A percentile compares a stretch with the other conserved stretches of the same genome.
These are phyloP conservation scores for Meles meles DNA, from an alignment of 2,113 vertebrate genomes.

Conservation along the genomic window DNA sequence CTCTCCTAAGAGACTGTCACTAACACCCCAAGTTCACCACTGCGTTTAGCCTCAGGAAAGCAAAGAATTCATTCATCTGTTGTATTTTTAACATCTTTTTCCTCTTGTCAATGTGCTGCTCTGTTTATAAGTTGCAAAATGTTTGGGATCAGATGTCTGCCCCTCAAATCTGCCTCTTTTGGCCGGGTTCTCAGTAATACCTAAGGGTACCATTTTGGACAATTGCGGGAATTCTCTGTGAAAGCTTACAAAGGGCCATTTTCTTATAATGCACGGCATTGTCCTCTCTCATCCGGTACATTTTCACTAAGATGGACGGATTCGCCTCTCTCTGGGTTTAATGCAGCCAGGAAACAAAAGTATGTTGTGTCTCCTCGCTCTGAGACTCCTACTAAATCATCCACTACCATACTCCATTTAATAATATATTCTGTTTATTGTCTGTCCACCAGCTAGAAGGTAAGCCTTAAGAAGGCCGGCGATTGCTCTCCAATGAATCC, in stretches of 20 bases:
- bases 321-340: background rate
- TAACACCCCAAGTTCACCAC: background rate
- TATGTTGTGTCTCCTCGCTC: background rate
- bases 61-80: background rate
- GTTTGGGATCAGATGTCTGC: constrained; percentile 61
- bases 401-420: background rate
- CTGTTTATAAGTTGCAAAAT: constrained; percentile 68
- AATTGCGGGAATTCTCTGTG: constrained; percentile 48
- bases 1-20: constrained; percentile 1
- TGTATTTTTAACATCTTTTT: constrained; percentile 18
- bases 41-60: background rate
- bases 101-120: background rate
- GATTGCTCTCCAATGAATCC: background rate
- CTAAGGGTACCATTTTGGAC: constrained; percentile 29
- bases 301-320: background rate
- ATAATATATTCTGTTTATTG: background rate
- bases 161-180: constrained; percentile 70
- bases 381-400: background rate
- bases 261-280: constrained; percentile 19
- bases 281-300: background rate
- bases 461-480: background rate
- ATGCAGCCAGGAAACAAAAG: background rate
- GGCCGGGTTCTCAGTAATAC: constrained; percentile 32
- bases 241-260: constrained; percentile 59
- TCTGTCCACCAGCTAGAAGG: background rate